Evolutionary conservation across 2,113 vertebrate species (phyloP).

Genomic region (Pangasianodon hypophthalmus): DNA sequence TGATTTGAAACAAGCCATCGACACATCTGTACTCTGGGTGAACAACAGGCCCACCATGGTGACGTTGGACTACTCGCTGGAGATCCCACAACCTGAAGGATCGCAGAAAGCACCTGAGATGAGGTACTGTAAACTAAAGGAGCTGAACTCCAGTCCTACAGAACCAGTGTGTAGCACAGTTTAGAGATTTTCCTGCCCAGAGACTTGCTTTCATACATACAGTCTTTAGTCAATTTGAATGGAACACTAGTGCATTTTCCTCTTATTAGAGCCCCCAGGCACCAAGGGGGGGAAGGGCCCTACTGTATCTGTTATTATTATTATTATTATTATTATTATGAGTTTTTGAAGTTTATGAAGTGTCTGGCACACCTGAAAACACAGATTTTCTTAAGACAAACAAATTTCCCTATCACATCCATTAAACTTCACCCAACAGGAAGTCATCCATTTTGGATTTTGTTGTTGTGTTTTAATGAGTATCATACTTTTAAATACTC

Average conservation of each 20-base stretch:
- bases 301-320: no score
- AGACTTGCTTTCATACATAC: not conserved
- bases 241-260: not conserved
- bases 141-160: not conserved
- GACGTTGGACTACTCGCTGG: conserved; percentile 93
- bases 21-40: conserved; percentile 90
- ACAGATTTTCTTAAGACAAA: no score
- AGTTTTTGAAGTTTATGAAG: no score
- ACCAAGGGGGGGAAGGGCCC: no score
- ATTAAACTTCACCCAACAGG: not conserved
- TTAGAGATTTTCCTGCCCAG: not conserved
- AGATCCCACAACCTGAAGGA: conserved; percentile 73
- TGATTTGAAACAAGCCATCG: conserved; percentile 91
- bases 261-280: not conserved
- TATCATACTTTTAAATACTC: not conserved
- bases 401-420: no score
- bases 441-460: not conserved
- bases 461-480: not conserved
- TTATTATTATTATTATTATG: not conserved
- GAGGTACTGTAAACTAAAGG: conserved; percentile 76
- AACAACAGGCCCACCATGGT: conserved; percentile 95
- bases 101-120: conserved; percentile 71
- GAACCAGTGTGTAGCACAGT: not conserved
- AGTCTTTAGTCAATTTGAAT: not conserved
- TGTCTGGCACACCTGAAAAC: no score